Conservation (phyloP, 2,113 vertebrate genomes). For the Tonatia bakeri region DNA sequence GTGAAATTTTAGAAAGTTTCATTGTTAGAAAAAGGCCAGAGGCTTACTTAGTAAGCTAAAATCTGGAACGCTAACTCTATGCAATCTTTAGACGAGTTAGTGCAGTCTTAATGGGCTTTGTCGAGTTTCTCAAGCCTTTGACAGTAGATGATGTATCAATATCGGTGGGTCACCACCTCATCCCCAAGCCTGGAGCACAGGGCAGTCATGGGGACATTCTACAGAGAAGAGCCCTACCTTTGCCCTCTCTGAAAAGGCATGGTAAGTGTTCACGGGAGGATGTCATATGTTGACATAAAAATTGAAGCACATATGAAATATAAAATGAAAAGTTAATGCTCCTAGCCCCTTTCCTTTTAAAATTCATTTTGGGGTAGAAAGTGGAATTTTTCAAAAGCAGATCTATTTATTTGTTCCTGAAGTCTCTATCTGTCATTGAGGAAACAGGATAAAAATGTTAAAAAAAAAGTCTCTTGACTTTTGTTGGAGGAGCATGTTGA, state of each 20-base stretch:
- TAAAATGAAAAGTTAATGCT: conserved; percentile 23
- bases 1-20: not conserved
- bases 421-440: conserved; percentile 25
- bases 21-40: not conserved
- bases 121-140: not conserved
- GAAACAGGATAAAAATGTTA: not conserved
- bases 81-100: not conserved
- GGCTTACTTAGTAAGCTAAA: not conserved
- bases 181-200: accelerated
- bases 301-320: not conserved
- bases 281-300: not conserved
- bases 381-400: conserved; percentile 34
- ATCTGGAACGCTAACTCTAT: not conserved
- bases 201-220: accelerated
- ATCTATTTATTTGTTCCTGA: conserved; percentile 24
- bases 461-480: not conserved
- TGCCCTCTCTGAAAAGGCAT: not conserved
- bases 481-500: not conserved
- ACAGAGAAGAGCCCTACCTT: not conserved
- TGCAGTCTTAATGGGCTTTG: not conserved
- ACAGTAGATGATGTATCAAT: accelerated
- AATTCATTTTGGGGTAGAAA: conserved; percentile 40
- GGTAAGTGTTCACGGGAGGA: not conserved
- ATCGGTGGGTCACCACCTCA: accelerated
- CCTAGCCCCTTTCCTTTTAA: conserved; percentile 24